These are phyloP conservation scores for Phrixothrix hirtus DNA, from an alignment of 2,888 invertebrate genomes.

Conservation along the genomic window DNA sequence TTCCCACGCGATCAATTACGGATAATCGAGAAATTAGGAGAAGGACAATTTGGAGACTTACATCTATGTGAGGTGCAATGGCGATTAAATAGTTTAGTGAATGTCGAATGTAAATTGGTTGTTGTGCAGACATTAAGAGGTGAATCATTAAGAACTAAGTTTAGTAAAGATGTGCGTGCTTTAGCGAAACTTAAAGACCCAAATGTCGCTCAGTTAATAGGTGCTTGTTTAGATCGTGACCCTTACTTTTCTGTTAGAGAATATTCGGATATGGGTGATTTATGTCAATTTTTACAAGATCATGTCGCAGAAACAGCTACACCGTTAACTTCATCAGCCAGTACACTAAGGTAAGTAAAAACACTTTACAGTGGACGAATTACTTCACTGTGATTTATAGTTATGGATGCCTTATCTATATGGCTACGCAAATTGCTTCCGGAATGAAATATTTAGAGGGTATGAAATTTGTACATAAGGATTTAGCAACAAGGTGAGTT, in stretches of 20 bases:
- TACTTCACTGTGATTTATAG: slow-evolving; percentile 57
- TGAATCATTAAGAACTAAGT: slow-evolving; percentile 67
- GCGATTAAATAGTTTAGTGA: slow-evolving; percentile 29
- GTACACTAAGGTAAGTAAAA: slow-evolving; percentile 68
- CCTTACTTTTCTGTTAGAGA: slow-evolving; percentile 78
- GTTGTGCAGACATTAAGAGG: slow-evolving; percentile 73
- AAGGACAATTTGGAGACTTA: slow-evolving; percentile 76
- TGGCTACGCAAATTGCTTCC: slow-evolving; percentile 85
- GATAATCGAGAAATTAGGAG: slow-evolving; percentile 76
- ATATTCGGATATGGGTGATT: slow-evolving; percentile 76
- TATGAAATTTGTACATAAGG: slow-evolving; percentile 82
- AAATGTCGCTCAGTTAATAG: slow-evolving; percentile 73
- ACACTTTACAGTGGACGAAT: slow-evolving; percentile 1
- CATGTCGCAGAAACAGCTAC: slow-evolving; percentile 75
- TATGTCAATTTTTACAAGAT: slow-evolving; percentile 82
- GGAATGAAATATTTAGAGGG: slow-evolving; percentile 90
- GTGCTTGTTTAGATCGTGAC: slow-evolving; percentile 72
- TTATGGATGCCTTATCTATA: slow-evolving; percentile 82
- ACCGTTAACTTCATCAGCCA: slow-evolving; percentile 64
- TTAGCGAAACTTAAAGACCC: slow-evolving; percentile 70
- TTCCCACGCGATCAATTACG: slow-evolving; percentile 74
- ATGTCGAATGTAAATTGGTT: slow-evolving; percentile 61
- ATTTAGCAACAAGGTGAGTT: slow-evolving; percentile 77
- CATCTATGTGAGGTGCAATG: slow-evolving; percentile 65
- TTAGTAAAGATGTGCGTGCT: slow-evolving; percentile 71